Conservation (phyloP, 2,797 vertebrate genomes). For the Apogon hyalosoma region DNA sequence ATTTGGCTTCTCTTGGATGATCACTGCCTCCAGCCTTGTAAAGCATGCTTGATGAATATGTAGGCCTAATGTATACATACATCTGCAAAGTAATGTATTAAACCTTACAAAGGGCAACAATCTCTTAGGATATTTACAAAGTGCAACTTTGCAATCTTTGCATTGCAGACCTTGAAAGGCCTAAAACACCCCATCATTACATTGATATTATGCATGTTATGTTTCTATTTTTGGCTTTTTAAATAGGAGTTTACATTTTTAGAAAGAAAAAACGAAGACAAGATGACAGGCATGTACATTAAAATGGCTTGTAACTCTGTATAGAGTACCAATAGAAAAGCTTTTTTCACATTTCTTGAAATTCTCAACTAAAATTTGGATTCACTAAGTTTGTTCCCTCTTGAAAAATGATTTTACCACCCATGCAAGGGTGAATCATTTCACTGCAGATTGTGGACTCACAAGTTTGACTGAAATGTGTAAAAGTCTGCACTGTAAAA, state of each 20-base stretch:
- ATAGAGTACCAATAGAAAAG: constrained; percentile 62
- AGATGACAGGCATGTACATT: constrained; percentile 43
- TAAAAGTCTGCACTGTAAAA: constrained; percentile 27
- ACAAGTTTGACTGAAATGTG: constrained; percentile 57
- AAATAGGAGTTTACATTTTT: constrained; percentile 45
- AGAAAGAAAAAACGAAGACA: constrained; percentile 37
- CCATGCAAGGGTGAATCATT: constrained; percentile 25
- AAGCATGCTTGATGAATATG: constrained; percentile 32
- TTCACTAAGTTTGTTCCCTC: constrained; percentile 28
- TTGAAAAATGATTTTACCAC: constrained; percentile 42
- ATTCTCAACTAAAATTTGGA: constrained; percentile 26
- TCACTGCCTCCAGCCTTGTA: constrained; percentile 35
- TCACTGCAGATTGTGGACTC: constrained; percentile 60
- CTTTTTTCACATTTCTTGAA: constrained; percentile 73
- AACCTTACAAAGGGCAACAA: constrained; percentile 43
- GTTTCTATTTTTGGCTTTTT: constrained; percentile 61
- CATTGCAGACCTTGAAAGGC: constrained; percentile 48
- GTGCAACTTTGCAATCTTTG: constrained; percentile 74
- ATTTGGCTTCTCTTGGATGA: constrained; percentile 58
- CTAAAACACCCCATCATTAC: constrained; percentile 42
- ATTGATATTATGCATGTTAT: constrained; percentile 43
- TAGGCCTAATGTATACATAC: constrained; percentile 37
- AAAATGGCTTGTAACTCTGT: constrained; percentile 57
- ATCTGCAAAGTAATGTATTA: constrained; percentile 43
- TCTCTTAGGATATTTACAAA: constrained; percentile 68